Conservation (phyloP, 2,888 invertebrate species). For the Melieria crassipennis region DNA sequence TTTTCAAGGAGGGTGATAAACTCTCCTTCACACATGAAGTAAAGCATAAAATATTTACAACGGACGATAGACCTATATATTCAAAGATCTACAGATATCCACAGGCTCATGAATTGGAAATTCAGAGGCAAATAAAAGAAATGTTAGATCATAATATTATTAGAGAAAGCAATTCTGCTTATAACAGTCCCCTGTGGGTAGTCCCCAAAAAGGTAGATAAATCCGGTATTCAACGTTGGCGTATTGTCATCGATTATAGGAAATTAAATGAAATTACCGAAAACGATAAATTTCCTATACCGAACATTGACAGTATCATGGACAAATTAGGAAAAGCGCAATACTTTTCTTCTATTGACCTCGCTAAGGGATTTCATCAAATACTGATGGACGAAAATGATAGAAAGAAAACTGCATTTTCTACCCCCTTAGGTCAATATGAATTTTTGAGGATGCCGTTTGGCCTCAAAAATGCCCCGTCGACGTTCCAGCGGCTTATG, state of each 20-base stretch:
- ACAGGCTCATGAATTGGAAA: neutral
- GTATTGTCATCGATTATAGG: constrained; percentile 22
- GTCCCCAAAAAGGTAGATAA: constrained; percentile 24
- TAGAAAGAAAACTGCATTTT: constrained; percentile 26
- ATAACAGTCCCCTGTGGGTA: constrained; percentile 22
- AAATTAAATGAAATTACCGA: constrained; percentile 19
- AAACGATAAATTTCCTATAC: constrained; percentile 18
- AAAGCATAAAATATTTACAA: constrained; percentile 25
- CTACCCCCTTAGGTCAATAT: constrained; percentile 10
- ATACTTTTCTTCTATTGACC: constrained; percentile 19
- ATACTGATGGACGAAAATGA: constrained; percentile 16
- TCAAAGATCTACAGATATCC: constrained; percentile 6
- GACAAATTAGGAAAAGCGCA: constrained; percentile 11
- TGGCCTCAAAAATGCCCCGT: constrained; percentile 10
- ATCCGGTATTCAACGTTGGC: constrained; percentile 13
- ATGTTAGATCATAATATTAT: constrained; percentile 8
- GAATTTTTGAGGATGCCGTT: constrained; percentile 22
- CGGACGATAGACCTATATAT: constrained; percentile 8
- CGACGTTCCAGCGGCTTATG: constrained; percentile 28
- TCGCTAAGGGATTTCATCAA: constrained; percentile 26
- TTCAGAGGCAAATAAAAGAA: constrained; percentile 6
- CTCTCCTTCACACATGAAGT: constrained; percentile 26
- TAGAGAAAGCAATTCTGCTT: constrained; percentile 20
- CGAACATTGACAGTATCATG: constrained; percentile 27
- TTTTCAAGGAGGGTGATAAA: constrained; percentile 27